Percentiles rank a stretch among this genome's conserved stretches.
Evolutionary conservation across 2,797 vertebrate genomes (phyloP).

Genomic region (Syncerus caffer): DNA sequence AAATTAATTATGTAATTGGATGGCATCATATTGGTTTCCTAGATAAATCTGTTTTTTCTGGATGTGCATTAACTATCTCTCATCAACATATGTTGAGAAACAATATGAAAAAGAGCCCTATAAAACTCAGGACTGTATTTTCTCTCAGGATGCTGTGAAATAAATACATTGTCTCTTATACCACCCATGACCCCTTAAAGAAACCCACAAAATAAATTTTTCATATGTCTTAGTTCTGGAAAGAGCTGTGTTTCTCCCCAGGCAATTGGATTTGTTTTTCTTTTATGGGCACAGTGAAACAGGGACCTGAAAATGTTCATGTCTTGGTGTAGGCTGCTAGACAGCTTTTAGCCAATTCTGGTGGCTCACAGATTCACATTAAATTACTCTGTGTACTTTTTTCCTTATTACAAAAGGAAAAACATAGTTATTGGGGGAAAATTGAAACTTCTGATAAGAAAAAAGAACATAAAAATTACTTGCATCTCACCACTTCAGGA

Average conservation of each 20-base stretch:
- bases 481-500: neutral
- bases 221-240: neutral
- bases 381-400: neutral
- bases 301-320: neutral
- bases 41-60: conserved; percentile 8
- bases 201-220: conserved; percentile 14
- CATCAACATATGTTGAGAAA: neutral
- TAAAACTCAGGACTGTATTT: conserved; percentile 13
- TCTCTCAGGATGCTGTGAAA: neutral
- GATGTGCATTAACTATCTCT: neutral
- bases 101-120: neutral
- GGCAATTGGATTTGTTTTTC: neutral
- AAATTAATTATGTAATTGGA: neutral
- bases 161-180: conserved; percentile 23
- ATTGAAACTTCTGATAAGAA: neutral
- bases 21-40: neutral
- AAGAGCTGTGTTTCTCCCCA: neutral
- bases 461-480: neutral
- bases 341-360: neutral
- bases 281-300: conserved; percentile 17
- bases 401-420: conserved; percentile 8
- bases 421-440: conserved; percentile 2
- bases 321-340: neutral
- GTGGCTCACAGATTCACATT: neutral
- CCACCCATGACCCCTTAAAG: conserved; percentile 21